Percentiles rank a stretch among this genome's conserved stretches.
These are phyloP conservation scores for Anadara kagoshimensis DNA, from an alignment of 1,140 invertebrate genomes.

Conservation along the genomic window DNA sequence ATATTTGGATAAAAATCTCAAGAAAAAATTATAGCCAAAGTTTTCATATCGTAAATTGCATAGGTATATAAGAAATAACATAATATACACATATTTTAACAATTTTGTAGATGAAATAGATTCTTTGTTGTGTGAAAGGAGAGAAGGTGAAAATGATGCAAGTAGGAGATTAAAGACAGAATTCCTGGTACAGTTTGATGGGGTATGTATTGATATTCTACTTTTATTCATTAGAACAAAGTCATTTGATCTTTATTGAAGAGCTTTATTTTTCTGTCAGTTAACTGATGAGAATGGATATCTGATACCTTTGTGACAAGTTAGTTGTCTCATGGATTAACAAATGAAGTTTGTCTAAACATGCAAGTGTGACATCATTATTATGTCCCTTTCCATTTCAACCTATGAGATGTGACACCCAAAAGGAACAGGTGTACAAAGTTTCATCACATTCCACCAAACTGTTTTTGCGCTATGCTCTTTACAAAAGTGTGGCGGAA, in stretches of 20 bases:
- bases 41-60: background rate
- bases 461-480: too few species aligned
- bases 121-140: slow-evolving; percentile 92
- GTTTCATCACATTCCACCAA: too few species aligned
- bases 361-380: too few species aligned
- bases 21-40: background rate
- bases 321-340: too few species aligned
- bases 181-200: slow-evolving; percentile 93
- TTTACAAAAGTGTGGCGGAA: too few species aligned
- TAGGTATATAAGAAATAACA: background rate
- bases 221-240: background rate
- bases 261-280: background rate
- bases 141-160: slow-evolving; percentile 95
- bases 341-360: too few species aligned
- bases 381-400: too few species aligned
- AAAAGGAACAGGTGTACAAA: too few species aligned
- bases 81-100: slow-evolving; percentile 14
- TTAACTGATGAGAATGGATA: too few species aligned
- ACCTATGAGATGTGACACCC: too few species aligned
- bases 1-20: background rate
- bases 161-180: slow-evolving; percentile 96
- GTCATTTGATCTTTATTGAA: background rate
- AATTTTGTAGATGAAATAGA: slow-evolving; percentile 89
- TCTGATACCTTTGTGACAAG: too few species aligned
- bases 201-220: slow-evolving; percentile 79